These are phyloP conservation scores for Bruchidius siliquastri DNA, from an alignment of 2,888 invertebrate species.

Conservation along the genomic window DNA sequence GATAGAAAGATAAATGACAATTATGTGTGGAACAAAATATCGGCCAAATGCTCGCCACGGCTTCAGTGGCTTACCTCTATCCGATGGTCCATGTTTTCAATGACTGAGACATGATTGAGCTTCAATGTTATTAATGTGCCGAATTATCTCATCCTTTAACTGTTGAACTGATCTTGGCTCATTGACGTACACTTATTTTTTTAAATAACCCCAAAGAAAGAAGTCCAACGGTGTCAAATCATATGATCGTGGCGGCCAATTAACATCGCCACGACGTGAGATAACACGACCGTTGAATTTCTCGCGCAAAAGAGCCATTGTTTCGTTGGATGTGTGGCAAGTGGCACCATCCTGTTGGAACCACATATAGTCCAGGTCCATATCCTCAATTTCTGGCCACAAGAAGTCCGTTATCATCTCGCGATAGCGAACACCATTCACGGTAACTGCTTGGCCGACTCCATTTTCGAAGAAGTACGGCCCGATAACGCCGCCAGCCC, in stretches of 20 bases:
- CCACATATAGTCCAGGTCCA: constrained; percentile 8
- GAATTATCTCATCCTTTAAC: neutral
- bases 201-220: neutral
- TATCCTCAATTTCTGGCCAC: neutral
- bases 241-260: neutral
- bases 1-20: neutral
- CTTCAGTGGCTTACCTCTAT: too few species aligned
- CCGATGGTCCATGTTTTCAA: too few species aligned
- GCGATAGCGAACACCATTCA: constrained; percentile 15
- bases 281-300: neutral
- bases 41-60: neutral
- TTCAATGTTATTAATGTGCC: neutral
- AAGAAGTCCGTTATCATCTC: constrained; percentile 16
- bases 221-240: neutral
- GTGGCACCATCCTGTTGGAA: constrained; percentile 19
- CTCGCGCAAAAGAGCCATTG: neutral
- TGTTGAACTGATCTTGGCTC: neutral
- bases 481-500: constrained; percentile 11
- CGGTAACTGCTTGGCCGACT: constrained; percentile 11
- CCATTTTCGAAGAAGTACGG: constrained; percentile 23
- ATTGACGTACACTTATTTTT: neutral
- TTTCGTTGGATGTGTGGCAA: constrained; percentile 5
- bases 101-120: neutral
- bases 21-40: constrained; percentile 6
- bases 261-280: neutral